Evolutionary conservation across 2,797 vertebrate genomes (phyloP).

Genomic region (Galago senegalensis): DNA sequence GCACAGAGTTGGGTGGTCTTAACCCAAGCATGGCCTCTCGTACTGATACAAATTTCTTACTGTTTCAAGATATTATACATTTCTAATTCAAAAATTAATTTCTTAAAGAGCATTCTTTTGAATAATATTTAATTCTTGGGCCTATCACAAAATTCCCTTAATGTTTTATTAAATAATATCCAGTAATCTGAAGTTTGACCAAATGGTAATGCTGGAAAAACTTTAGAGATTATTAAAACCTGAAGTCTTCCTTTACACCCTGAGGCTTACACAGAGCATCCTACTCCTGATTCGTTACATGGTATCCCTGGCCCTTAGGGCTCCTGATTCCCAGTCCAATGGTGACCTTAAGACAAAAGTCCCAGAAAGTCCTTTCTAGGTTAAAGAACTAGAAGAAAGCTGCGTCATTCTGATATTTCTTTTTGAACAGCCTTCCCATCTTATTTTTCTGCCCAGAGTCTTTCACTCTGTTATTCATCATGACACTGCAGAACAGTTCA

Average conservation of each 20-base stretch:
- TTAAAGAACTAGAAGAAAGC: neutral
- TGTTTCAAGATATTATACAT: neutral
- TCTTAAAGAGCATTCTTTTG: neutral
- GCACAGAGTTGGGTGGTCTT: neutral
- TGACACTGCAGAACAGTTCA: neutral
- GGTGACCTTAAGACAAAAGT: conserved; percentile 28
- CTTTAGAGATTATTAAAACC: neutral
- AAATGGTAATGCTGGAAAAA: conserved; percentile 28
- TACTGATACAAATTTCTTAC: neutral
- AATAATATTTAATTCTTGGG: conserved; percentile 21
- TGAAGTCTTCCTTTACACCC: neutral
- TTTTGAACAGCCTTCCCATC: neutral
- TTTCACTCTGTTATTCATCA: neutral
- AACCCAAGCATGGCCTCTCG: neutral
- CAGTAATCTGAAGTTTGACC: neutral
- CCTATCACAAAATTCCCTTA: neutral
- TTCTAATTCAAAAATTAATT: conserved; percentile 49
- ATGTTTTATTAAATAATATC: neutral
- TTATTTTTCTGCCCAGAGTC: neutral
- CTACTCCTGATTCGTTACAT: neutral
- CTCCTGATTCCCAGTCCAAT: neutral
- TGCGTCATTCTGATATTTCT: neutral
- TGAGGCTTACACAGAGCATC: neutral
- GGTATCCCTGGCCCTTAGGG: neutral
- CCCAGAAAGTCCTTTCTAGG: neutral